Evolutionary conservation across 30 jellyfish, hydroid and myxozoan species (phyloP).

Genomic region (Hydra vulgaris): DNA sequence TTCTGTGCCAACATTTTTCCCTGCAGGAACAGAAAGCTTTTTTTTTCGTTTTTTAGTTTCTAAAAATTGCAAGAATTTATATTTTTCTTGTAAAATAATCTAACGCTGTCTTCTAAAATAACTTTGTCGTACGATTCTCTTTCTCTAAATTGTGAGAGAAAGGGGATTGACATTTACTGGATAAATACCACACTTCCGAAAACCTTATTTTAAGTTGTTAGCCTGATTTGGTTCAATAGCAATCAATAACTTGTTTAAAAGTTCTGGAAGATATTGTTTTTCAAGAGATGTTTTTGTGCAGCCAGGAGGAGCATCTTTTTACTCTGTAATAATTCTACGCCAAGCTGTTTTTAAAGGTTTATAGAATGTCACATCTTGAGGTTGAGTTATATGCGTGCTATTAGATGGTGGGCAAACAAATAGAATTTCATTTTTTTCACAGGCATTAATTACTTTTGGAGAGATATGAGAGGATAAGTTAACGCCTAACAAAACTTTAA

Average conservation of each 20-base stretch:
- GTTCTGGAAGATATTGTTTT: constrained; percentile 13
- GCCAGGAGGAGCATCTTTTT: background rate
- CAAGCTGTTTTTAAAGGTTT: constrained; percentile 21
- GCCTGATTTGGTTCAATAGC: background rate
- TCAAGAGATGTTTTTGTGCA: constrained; percentile 6
- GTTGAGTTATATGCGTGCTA: constrained; percentile 26
- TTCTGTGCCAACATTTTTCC: too few relatives aligned
- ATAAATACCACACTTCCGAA: background rate
- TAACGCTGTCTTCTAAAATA: background rate
- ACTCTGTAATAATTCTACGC: constrained; percentile 18
- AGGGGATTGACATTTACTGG: background rate
- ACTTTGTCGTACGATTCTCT: background rate
- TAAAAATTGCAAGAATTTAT: background rate
- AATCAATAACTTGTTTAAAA: background rate
- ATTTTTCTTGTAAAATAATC: background rate
- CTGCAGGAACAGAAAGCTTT: too few relatives aligned
- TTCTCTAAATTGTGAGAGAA: background rate
- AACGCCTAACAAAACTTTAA: constrained; percentile 17
- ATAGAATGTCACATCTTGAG: constrained; percentile 29
- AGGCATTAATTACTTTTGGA: constrained; percentile 12
- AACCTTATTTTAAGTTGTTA: background rate
- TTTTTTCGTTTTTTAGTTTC: too few relatives aligned
- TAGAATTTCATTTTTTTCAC: constrained; percentile 15
- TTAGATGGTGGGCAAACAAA: constrained; percentile 21
- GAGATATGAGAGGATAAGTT: constrained; percentile 5